A percentile compares a stretch with the other conserved stretches of the same genome.
These are phyloP conservation scores for Ceyx margarethae DNA, from an alignment of 2,113 vertebrate species.

Conservation along the genomic window DNA sequence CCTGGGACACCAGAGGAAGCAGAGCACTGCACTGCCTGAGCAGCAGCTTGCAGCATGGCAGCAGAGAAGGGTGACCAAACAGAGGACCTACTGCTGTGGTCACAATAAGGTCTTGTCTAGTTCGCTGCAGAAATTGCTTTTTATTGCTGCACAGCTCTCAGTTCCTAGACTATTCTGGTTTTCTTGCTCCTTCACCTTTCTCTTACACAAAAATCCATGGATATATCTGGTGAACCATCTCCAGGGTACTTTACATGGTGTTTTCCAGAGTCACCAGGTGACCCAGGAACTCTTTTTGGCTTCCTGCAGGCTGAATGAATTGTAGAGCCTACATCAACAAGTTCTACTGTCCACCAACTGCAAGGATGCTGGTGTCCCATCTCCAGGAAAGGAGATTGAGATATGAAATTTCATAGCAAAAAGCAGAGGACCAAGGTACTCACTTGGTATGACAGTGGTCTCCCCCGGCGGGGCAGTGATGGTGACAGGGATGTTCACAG, in stretches of 20 bases:
- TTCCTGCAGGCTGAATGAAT: background rate
- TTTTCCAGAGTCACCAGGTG: background rate
- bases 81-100: background rate
- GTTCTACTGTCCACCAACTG: background rate
- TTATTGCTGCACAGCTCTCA: background rate
- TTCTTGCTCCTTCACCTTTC: background rate
- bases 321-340: background rate
- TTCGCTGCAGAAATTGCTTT: background rate
- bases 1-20: background rate
- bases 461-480: conserved; percentile 84
- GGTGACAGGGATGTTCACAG: conserved; percentile 82
- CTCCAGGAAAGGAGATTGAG: background rate
- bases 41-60: background rate
- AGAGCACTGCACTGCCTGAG: background rate
- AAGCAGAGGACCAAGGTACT: conserved; percentile 55
- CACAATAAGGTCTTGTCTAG: background rate
- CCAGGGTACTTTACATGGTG: background rate
- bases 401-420: background rate
- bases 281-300: background rate
- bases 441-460: conserved; percentile 83
- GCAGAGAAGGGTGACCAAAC: background rate
- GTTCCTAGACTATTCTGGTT: background rate
- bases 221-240: background rate
- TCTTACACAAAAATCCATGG: background rate
- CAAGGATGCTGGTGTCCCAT: background rate